A percentile compares a stretch with the other conserved stretches of the same genome.
Conservation (phyloP, 2,113 vertebrate species). For the Grammomys dolichurus region DNA sequence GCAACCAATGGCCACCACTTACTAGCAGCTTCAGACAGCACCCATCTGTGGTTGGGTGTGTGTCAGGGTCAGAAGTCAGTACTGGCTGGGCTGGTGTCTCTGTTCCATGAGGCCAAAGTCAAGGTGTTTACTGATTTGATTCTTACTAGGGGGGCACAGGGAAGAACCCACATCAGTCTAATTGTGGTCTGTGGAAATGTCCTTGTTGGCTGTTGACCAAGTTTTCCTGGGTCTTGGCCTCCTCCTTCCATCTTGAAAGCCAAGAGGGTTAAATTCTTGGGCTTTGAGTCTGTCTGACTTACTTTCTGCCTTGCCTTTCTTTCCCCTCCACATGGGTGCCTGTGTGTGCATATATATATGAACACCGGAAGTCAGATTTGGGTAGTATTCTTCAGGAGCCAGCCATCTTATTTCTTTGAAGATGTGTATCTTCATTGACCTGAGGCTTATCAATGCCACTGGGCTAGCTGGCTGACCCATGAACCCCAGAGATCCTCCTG, state of each 20-base stretch:
- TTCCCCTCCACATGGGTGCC: background rate
- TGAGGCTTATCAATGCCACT: background rate
- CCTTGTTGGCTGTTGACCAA: background rate
- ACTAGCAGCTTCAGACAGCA: no score
- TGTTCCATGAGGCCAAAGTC: background rate
- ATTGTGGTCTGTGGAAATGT: background rate
- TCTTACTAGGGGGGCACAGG: background rate
- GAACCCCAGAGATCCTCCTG: background rate
- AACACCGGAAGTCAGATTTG: background rate
- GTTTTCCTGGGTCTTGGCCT: background rate
- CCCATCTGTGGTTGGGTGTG: background rate
- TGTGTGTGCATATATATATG: background rate
- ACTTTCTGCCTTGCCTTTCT: background rate
- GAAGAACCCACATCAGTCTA: background rate
- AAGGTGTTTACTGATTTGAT: background rate
- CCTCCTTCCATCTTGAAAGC: background rate
- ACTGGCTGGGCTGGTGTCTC: background rate
- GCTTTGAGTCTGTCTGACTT: background rate
- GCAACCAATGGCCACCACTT: background rate
- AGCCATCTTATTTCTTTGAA: background rate
- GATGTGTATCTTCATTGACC: background rate
- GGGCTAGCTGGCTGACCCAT: background rate
- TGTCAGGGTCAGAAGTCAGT: background rate
- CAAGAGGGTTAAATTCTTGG: background rate
- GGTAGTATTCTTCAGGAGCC: background rate